Percentiles rank a stretch among this genome's conserved stretches.
Evolutionary conservation across 2,888 invertebrate genomes (phyloP).

Genomic region (Tinea pellionella): DNA sequence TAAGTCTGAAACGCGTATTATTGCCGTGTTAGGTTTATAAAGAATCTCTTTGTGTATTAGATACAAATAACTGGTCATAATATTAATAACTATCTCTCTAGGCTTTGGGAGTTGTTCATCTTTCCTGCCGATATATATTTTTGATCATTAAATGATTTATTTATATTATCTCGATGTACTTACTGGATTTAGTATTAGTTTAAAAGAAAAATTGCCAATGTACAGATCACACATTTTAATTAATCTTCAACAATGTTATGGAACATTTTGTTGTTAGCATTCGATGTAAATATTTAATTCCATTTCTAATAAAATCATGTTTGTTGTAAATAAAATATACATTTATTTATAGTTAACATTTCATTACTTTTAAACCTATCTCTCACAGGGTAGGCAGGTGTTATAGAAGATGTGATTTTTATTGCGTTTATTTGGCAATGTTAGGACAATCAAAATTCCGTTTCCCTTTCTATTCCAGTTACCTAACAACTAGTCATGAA

Average conservation of each 20-base stretch:
- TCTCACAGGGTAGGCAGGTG: no score
- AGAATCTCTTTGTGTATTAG: neutral
- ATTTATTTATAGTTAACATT: neutral
- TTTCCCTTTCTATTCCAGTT: neutral
- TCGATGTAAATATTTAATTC: neutral
- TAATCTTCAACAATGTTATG: no score
- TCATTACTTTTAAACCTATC: neutral
- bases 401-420: neutral
- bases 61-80: no score
- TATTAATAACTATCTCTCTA: neutral
- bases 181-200: neutral
- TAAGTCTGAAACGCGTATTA: neutral
- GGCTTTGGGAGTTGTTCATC: neutral
- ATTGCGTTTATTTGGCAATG: neutral
- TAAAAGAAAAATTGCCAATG: no score
- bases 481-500: neutral
- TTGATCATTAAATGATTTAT: neutral
- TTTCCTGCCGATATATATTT: neutral
- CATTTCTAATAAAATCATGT: neutral
- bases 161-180: neutral
- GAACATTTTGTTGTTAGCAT: no score
- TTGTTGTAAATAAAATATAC: neutral
- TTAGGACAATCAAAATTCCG: neutral
- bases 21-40: neutral
- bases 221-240: no score